Evolutionary conservation across 2,797 vertebrate species (phyloP).

Genomic region (Podarcis siculus): DNA sequence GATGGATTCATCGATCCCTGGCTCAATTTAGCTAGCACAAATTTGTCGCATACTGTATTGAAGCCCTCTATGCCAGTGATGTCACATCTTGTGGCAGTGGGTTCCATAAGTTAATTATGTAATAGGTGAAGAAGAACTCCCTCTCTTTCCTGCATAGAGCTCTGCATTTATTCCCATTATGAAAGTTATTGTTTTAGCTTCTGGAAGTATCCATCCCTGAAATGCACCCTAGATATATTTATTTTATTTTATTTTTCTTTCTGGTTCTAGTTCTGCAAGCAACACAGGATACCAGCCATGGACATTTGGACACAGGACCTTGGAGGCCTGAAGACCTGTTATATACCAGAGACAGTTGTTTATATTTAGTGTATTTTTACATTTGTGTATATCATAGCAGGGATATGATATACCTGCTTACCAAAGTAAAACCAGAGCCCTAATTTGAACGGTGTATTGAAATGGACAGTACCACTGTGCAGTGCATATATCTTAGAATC

Average conservation of each 20-base stretch:
- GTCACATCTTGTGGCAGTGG: neutral
- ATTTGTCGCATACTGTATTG: neutral
- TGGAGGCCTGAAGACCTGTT: neutral
- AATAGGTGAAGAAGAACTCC: neutral
- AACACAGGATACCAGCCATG: neutral
- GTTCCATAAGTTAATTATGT: neutral
- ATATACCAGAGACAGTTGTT: fast-evolving
- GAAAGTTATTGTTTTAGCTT: neutral
- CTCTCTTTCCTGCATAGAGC: neutral
- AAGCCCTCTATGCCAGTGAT: neutral
- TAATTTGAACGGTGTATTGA: neutral
- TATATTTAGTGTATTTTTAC: constrained; percentile 6
- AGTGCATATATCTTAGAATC: constrained; percentile 4
- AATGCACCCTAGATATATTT: neutral
- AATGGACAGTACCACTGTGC: fast-evolving
- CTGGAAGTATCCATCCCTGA: neutral
- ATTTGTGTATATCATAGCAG: neutral
- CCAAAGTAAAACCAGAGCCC: constrained; percentile 11
- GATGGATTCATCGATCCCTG: neutral
- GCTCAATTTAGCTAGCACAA: neutral
- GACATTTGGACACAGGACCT: neutral
- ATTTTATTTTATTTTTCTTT: neutral
- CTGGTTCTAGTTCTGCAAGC: constrained; percentile 29
- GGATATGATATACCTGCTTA: neutral
- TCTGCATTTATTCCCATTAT: neutral